Percentiles rank a stretch among this genome's conserved stretches.
phyloP scores from a whole-genome alignment of 2,797 vertebrate genomes.

The Etheostoma perlongum region DNA sequence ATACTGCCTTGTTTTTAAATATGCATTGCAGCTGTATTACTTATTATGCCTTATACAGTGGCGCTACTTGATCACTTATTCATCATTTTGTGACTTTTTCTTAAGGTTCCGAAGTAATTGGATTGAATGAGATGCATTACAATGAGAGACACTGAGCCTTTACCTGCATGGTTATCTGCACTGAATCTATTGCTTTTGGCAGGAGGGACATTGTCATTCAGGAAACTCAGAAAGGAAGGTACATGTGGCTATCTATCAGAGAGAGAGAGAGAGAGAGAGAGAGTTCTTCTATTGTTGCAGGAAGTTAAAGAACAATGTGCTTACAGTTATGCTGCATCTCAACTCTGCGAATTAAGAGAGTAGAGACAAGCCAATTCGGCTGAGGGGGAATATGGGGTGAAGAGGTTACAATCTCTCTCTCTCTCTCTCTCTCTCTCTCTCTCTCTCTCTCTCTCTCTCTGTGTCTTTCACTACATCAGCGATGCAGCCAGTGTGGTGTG shows the following conservation, averaged over 20 bases:
- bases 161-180: slow-evolving; percentile 38
- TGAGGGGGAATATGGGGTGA: slow-evolving; percentile 35
- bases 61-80: slow-evolving; percentile 50
- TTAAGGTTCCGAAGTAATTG: slow-evolving; percentile 44
- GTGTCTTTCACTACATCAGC: slow-evolving; percentile 36
- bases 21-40: slow-evolving; percentile 43
- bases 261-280: neutral
- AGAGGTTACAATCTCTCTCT: slow-evolving; percentile 49
- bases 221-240: slow-evolving; percentile 24
- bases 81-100: slow-evolving; percentile 52
- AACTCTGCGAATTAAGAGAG: slow-evolving; percentile 32
- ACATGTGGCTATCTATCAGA: slow-evolving; percentile 16
- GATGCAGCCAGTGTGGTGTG: slow-evolving; percentile 59
- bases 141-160: slow-evolving; percentile 30
- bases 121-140: slow-evolving; percentile 49
- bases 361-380: slow-evolving; percentile 43
- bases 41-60: slow-evolving; percentile 23
- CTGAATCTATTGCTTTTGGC: slow-evolving; percentile 12
- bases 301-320: slow-evolving; percentile 25
- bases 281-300: slow-evolving; percentile 9
- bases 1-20: slow-evolving; percentile 52
- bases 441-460: slow-evolving; percentile 18
- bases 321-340: slow-evolving; percentile 35
- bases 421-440: slow-evolving; percentile 15
- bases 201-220: slow-evolving; percentile 35